Conservation (phyloP, 92 coral and sea anemone genomes). For the Epizoanthus illoricatus region DNA sequence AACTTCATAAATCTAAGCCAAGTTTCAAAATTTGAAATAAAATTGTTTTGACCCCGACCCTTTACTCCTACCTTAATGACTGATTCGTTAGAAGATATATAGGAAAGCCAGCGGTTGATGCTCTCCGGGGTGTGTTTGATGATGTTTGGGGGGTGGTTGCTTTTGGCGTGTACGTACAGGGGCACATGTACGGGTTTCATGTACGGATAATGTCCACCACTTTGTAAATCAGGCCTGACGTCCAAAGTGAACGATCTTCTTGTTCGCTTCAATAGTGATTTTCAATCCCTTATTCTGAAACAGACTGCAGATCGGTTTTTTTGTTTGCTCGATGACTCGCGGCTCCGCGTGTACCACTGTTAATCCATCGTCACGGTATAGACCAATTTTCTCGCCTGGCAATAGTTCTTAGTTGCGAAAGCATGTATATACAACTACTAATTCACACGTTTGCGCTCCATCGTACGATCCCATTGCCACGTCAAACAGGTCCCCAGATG, state of each 20-base stretch:
- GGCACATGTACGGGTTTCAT: background rate
- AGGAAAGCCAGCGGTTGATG: too few relatives aligned
- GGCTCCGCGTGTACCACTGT: background rate
- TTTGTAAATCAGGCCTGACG: background rate
- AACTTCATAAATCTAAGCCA: too few relatives aligned
- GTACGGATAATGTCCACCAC: background rate
- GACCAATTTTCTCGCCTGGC: background rate
- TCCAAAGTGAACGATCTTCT: background rate
- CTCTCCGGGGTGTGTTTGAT: conserved; percentile 9
- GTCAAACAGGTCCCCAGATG: background rate
- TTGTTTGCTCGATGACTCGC: background rate
- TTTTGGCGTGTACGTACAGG: background rate
- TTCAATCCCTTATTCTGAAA: background rate
- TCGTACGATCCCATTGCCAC: background rate
- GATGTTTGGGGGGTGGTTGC: background rate
- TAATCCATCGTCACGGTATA: background rate
- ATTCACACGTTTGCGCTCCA: background rate
- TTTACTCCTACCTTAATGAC: too few relatives aligned
- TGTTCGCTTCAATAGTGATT: background rate
- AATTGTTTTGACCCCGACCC: too few relatives aligned
- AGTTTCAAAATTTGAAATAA: too few relatives aligned
- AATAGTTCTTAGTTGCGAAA: background rate
- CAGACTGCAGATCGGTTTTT: background rate
- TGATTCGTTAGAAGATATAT: too few relatives aligned
- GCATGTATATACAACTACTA: background rate